Conservation (phyloP, 2,797 vertebrate genomes). For the Echeneis naucrates region DNA sequence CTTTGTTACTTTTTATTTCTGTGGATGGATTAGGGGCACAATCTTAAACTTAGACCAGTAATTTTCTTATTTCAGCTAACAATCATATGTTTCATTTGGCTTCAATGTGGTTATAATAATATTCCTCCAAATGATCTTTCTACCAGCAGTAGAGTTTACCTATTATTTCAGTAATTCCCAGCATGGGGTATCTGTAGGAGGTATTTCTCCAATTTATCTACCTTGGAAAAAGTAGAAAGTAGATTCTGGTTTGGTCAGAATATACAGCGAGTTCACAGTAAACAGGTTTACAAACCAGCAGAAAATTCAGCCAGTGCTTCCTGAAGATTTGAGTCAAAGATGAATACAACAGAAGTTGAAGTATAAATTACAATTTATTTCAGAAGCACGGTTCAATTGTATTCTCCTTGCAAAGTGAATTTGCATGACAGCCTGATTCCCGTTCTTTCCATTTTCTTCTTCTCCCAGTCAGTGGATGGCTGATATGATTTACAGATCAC, state of each 20-base stretch:
- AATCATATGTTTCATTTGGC: not conserved
- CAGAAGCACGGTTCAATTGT: not conserved
- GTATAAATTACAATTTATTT: conserved; percentile 1
- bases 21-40: not conserved
- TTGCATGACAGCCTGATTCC: conserved; percentile 48
- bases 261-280: not conserved
- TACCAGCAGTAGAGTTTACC: not conserved
- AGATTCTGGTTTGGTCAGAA: not conserved
- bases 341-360: not conserved
- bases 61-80: not conserved
- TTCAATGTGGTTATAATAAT: not conserved
- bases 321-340: conserved; percentile 1
- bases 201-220: not conserved
- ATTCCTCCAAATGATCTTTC: not conserved
- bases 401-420: conserved; percentile 24
- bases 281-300: not conserved
- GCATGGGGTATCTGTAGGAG: not conserved
- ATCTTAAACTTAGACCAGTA: not conserved
- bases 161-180: not conserved
- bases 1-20: not conserved
- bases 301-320: conserved; percentile 1
- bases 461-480: conserved; percentile 31
- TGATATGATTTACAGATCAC: conserved; percentile 39
- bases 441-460: conserved; percentile 35
- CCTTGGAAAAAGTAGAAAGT: not conserved